Conservation (phyloP, 37 sponge, comb jelly and placozoan genomes). For the Halisarca cf. caerulea region DNA sequence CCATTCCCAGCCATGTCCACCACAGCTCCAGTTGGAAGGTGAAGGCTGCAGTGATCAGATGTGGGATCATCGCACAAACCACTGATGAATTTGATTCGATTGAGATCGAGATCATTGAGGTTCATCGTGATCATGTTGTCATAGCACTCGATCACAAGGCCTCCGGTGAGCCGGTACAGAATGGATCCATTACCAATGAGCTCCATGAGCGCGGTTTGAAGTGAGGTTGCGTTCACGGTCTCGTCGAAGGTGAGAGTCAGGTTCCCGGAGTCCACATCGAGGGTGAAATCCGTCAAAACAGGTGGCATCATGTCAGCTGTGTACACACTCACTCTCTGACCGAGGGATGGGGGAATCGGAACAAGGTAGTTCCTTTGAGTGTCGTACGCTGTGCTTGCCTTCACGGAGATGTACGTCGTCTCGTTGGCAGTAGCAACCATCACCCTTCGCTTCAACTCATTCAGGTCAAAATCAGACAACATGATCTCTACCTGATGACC, state of each 20-base stretch:
- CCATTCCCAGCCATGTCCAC: constrained; percentile 74
- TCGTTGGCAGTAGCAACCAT: constrained; percentile 46
- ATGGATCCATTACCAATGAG: constrained; percentile 2
- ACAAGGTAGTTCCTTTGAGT: constrained; percentile 83
- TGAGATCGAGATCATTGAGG: constrained; percentile 76
- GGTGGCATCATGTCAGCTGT: constrained; percentile 65
- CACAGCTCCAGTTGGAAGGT: constrained; percentile 43
- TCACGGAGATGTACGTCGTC: constrained; percentile 71
- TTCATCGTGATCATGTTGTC: constrained; percentile 58
- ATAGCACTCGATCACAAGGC: constrained; percentile 71
- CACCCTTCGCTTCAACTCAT: constrained; percentile 75
- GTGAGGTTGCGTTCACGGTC: constrained; percentile 73
- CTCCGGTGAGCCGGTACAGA: constrained; percentile 64
- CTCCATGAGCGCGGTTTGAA: constrained; percentile 38
- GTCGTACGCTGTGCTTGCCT: constrained; percentile 79
- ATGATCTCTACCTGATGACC: constrained; percentile 14
- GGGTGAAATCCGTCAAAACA: constrained; percentile 42
- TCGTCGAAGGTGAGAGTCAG: constrained; percentile 85
- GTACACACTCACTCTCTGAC: constrained; percentile 39
- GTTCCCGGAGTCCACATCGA: constrained; percentile 80
- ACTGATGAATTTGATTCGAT: constrained; percentile 54
- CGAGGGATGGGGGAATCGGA: constrained; percentile 60
- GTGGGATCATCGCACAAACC: constrained; percentile 35
- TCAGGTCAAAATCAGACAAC: constrained; percentile 65
- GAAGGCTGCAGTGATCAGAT: constrained; percentile 46